Base-by-base conservation (phyloP, 2,113 vertebrate genomes). In the Melanotaenia duboulayi region DNA sequence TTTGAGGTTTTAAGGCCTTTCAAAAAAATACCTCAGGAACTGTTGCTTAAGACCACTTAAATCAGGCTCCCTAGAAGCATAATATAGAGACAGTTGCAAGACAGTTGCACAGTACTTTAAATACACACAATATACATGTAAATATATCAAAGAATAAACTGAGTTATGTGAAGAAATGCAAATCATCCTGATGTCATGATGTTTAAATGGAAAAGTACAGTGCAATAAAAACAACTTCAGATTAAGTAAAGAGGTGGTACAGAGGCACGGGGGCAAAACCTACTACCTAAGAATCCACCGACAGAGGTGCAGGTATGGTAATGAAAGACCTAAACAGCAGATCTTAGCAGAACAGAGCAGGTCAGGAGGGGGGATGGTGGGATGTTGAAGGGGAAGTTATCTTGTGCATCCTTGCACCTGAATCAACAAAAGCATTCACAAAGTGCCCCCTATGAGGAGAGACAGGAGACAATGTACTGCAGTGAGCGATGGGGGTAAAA, bases 391-490 rank as follows among this genome's bases (percentile, higher is more conserved):
- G 68, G 84, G 74, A 82, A 85, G 88, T 86, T 85, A 81, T 89
- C 65, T 87, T 51, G 58, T 65, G 46, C 76, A 81, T 82, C 78
- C 59, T 71, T 70, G 83, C 94, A 94, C 92, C 94, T 94, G 93
- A 87, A 86, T 93, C 90, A 93, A 94, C 91, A 94, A 79, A 79
- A 59, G 74, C 4, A 62, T 58, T 65, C 12, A 51, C 82, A 90
- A 88, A 90, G 74, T 75, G 50, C 12, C 55, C 65, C 75, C 74
- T 78, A 73, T 35, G 80, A 83, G 71, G 71, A 65, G 75, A 78
- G 51, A 87, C 69, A 35, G 25, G 44, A 87, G 80, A 90, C 80
- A 87, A 80, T 77, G 69, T 25, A 9, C 35, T 22, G 57, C 71
- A 81, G 80, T 20, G 63, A 79, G 54, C 14, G 56, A 64, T 2